Evolutionary conservation across 1,140 invertebrate species (phyloP).

Genomic region (Bombus sylvicola): DNA sequence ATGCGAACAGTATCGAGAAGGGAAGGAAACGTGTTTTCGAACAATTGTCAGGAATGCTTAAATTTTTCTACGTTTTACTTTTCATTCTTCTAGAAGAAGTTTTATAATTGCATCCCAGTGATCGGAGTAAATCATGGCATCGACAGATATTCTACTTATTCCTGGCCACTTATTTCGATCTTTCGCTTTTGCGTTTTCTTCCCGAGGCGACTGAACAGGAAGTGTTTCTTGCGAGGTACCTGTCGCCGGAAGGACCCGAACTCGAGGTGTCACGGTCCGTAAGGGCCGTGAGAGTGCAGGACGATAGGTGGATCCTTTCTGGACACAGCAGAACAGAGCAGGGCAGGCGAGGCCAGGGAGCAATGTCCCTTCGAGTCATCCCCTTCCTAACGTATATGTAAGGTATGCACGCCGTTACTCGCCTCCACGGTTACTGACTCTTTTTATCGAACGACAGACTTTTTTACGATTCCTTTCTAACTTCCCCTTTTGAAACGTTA

Average conservation of each 20-base stretch:
- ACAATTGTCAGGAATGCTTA: background rate
- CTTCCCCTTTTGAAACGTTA: slow-evolving; percentile 45
- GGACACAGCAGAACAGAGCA: slow-evolving; percentile 66
- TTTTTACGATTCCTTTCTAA: slow-evolving; percentile 53
- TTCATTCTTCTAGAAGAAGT: background rate
- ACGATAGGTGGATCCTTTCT: slow-evolving; percentile 67
- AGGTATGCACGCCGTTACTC: slow-evolving; percentile 80
- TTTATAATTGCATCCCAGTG: slow-evolving; percentile 4
- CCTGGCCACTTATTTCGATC: background rate
- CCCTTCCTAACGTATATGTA: slow-evolving; percentile 75
- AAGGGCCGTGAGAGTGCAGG: slow-evolving; percentile 65
- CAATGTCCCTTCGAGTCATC: slow-evolving; percentile 80
- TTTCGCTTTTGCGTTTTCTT: slow-evolving; percentile 13
- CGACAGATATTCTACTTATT: background rate
- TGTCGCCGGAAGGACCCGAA: slow-evolving; percentile 60
- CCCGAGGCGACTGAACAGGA: slow-evolving; percentile 15
- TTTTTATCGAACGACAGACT: slow-evolving; percentile 70
- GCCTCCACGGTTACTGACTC: slow-evolving; percentile 69
- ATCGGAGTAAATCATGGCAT: slow-evolving; percentile 26
- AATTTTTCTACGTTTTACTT: too few relatives aligned
- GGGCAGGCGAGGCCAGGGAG: slow-evolving; percentile 74
- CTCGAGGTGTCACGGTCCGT: slow-evolving; percentile 62
- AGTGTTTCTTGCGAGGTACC: slow-evolving; percentile 36
- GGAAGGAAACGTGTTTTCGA: background rate
- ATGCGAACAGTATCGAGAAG: background rate